Evolutionary conservation across 2,113 vertebrate genomes (phyloP).

Genomic region (Ploceus nigricollis): DNA sequence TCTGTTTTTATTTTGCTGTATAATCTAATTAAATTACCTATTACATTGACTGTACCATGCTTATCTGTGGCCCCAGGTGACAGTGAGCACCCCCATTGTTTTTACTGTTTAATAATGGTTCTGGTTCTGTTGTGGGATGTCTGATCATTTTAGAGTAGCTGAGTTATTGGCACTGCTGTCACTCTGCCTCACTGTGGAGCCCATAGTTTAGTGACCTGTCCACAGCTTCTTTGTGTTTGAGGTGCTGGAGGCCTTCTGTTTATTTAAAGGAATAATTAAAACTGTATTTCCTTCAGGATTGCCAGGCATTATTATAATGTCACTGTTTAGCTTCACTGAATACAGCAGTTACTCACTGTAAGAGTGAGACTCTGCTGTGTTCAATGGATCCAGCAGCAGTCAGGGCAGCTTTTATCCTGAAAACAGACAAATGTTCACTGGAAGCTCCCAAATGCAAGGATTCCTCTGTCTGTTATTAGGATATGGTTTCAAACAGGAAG

Average conservation of each 20-base stretch:
- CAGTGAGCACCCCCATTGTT: not conserved
- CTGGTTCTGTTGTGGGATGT: not conserved
- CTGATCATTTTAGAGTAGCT: not conserved
- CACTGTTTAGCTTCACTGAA: not conserved
- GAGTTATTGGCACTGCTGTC: not conserved
- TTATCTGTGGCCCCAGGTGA: not conserved
- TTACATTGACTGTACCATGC: accelerated
- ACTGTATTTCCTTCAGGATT: not conserved
- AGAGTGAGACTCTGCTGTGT: not conserved
- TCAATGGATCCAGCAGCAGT: not conserved
- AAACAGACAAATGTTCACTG: not conserved
- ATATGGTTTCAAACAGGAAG: not conserved
- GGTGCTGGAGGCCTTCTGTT: not conserved
- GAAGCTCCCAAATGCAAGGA: not conserved
- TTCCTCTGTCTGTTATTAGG: not conserved
- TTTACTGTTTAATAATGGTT: not conserved
- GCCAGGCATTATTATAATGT: not conserved
- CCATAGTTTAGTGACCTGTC: not conserved
- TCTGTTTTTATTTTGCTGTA: not conserved
- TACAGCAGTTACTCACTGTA: not conserved
- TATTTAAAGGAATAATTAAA: not conserved
- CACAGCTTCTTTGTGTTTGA: not conserved
- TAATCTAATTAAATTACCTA: not conserved
- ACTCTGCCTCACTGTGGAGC: not conserved
- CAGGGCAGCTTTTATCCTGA: not conserved